phyloP scores from a whole-genome alignment of 2,888 invertebrate species.

The Phyllotreta striolata region DNA sequence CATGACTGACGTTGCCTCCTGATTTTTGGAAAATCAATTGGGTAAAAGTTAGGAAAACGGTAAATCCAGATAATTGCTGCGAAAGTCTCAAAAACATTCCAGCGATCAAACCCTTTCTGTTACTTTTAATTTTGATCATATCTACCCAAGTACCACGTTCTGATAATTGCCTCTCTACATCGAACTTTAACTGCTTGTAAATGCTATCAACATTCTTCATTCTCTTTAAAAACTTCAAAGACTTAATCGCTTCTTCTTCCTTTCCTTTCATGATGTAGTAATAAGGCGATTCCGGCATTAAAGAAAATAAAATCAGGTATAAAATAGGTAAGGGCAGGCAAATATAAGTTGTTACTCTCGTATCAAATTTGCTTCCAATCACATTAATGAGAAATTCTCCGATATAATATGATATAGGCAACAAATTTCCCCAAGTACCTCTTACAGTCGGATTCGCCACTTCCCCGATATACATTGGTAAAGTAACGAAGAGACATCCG shows the following conservation, averaged over 20 bases:
- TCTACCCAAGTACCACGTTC: slow-evolving; percentile 53
- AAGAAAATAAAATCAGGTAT: slow-evolving; percentile 65
- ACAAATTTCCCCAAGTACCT: slow-evolving; percentile 51
- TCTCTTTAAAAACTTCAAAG: slow-evolving; percentile 46
- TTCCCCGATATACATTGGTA: slow-evolving; percentile 53
- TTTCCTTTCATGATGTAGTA: slow-evolving; percentile 48
- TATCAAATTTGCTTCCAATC: slow-evolving; percentile 65
- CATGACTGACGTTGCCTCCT: slow-evolving; percentile 51
- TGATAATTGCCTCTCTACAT: slow-evolving; percentile 51
- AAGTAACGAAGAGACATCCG: slow-evolving; percentile 43
- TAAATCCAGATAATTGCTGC: slow-evolving; percentile 53
- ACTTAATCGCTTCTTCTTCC: slow-evolving; percentile 44
- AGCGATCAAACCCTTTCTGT: slow-evolving; percentile 50
- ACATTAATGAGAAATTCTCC: slow-evolving; percentile 58
- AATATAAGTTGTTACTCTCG: slow-evolving; percentile 64
- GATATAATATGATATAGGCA: slow-evolving; percentile 45
- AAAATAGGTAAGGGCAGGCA: slow-evolving; percentile 67
- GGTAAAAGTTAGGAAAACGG: slow-evolving; percentile 49
- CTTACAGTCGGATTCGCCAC: slow-evolving; percentile 49
- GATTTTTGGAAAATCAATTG: slow-evolving; percentile 54
- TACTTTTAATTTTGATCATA: slow-evolving; percentile 48
- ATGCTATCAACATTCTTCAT: slow-evolving; percentile 47
- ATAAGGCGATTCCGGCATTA: slow-evolving; percentile 68
- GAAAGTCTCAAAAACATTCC: slow-evolving; percentile 49
- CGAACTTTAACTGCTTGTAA: slow-evolving; percentile 45